Evolutionary conservation across 2,113 vertebrate species (phyloP).

Genomic region (Zonotrichia leucophrys): DNA sequence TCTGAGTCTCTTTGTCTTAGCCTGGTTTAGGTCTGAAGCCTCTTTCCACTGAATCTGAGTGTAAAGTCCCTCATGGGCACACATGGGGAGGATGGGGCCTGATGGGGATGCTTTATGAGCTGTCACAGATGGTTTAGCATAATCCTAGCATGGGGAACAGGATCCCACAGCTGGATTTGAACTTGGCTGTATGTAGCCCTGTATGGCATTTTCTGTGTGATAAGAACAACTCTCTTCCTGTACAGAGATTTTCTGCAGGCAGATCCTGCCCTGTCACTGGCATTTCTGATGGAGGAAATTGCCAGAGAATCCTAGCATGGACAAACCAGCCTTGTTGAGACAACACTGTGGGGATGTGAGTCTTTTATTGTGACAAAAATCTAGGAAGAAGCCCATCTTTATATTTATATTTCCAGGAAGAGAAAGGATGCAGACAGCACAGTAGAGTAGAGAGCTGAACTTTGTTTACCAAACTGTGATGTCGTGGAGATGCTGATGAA

Average conservation of each 20-base stretch:
- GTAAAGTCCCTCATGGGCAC: background rate
- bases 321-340: background rate
- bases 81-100: background rate
- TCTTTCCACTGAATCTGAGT: background rate
- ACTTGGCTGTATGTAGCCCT: background rate
- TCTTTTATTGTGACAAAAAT: background rate
- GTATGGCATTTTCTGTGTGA: background rate
- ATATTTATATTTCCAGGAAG: background rate
- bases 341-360: accelerated
- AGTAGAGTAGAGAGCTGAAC: background rate
- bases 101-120: background rate
- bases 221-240: background rate
- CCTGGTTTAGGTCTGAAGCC: background rate
- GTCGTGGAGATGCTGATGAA: background rate
- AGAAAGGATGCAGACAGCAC: background rate
- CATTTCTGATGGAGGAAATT: background rate
- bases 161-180: background rate
- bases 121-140: background rate
- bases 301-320: background rate
- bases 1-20: background rate
- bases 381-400: background rate
- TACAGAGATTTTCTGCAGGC: background rate
- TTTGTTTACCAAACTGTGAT: background rate
- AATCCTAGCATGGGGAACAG: background rate
- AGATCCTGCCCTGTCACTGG: background rate